Evolutionary conservation across 2,113 vertebrate species (phyloP).

Genomic region (Perognathus longimembris): DNA sequence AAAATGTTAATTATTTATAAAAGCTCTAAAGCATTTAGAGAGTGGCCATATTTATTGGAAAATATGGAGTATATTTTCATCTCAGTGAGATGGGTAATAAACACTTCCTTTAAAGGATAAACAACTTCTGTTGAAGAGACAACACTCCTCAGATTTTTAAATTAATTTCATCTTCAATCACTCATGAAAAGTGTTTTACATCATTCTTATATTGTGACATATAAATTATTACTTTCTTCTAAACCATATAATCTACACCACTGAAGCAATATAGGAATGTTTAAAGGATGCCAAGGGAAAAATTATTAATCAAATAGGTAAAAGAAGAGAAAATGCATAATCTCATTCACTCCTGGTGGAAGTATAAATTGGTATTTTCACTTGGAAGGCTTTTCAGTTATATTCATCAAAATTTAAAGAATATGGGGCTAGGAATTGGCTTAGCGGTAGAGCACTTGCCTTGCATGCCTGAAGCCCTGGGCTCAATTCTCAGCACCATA

Average conservation of each 20-base stretch:
- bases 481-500: no score
- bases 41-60: slow-evolving; percentile 65
- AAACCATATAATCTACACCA: slow-evolving; percentile 25
- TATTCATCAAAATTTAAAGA: background rate
- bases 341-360: background rate
- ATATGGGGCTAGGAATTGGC: no score
- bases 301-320: background rate
- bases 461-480: no score
- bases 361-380: background rate
- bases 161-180: slow-evolving; percentile 70
- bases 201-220: slow-evolving; percentile 65
- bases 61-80: slow-evolving; percentile 67
- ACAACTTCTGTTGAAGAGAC: slow-evolving; percentile 58
- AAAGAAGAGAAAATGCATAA: background rate
- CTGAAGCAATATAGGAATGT: background rate
- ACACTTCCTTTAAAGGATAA: slow-evolving; percentile 77
- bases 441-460: no score
- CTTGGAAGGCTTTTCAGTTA: background rate
- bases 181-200: slow-evolving; percentile 66
- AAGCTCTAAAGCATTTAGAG: slow-evolving; percentile 68
- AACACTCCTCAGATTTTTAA: slow-evolving; percentile 71
- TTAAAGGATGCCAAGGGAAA: slow-evolving; percentile 27
- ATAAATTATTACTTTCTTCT: slow-evolving; percentile 42
- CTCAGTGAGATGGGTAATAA: slow-evolving; percentile 61
- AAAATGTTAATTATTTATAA: slow-evolving; percentile 69